Percentiles rank a stretch among this genome's conserved stretches.
Evolutionary conservation across 2,113 vertebrate genomes (phyloP).

Genomic region (Phalacrocorax brasilianus): DNA sequence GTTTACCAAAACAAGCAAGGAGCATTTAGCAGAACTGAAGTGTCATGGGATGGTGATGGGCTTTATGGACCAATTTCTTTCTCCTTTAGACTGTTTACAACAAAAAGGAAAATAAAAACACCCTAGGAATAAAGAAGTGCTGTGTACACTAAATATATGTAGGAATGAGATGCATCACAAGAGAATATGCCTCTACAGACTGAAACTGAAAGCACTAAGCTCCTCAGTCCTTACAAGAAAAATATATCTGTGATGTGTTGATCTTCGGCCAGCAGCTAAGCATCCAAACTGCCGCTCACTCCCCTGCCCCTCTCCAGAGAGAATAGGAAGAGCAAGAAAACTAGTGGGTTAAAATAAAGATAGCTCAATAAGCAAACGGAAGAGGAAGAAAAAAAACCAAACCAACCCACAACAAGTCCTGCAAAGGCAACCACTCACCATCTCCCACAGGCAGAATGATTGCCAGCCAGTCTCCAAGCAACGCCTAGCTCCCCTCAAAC

Average conservation of each 20-base stretch:
- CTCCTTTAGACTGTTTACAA: neutral
- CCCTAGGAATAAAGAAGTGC: neutral
- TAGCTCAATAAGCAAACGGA: neutral
- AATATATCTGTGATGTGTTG: neutral
- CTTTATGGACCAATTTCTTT: neutral
- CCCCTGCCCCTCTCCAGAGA: neutral
- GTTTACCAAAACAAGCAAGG: neutral
- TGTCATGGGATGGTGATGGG: neutral
- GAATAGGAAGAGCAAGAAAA: neutral
- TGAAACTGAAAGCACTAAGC: neutral
- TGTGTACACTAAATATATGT: neutral
- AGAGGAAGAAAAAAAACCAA: neutral
- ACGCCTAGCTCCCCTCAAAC: accelerated
- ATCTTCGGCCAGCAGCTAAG: neutral
- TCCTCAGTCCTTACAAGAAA: neutral
- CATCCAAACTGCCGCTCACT: neutral
- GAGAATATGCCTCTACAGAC: neutral
- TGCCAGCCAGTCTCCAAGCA: neutral
- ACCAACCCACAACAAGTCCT: neutral
- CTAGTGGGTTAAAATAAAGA: neutral
- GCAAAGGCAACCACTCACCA: neutral
- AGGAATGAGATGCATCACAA: neutral
- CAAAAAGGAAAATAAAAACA: neutral
- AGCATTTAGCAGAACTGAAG: neutral
- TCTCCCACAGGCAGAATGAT: neutral